Evolutionary conservation across 2,888 invertebrate genomes (phyloP), one percentile per base, ranked within the genome.

Genomic region (Drosophila barbarae): DNA sequence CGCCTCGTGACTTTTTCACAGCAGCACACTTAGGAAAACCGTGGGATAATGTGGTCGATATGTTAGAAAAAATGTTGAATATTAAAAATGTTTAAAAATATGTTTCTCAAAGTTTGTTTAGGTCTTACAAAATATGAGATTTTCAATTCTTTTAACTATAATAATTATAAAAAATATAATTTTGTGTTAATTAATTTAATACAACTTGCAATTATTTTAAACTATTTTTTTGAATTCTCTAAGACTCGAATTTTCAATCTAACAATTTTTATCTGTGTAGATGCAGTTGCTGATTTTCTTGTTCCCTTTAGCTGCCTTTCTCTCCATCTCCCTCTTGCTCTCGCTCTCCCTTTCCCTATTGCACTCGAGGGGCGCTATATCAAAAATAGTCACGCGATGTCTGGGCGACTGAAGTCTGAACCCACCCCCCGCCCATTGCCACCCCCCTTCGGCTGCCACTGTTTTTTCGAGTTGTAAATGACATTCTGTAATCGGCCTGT

Each of bases 311-410:
- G 32, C 35, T 52, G 50, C 23, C 38, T 73, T 61, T 59, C 61
- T 57, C 49, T 69, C 38, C 18, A 61, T 64, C 52, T 71, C 44
- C 15, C 46, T 46, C 13, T 42, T 41, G 35, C 44, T 28, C 42
- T 34, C 8, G 18, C 35, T 69, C 54, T 60, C 51, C 53, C 55
- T 70, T 39, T 39, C 50, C 18, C 41, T 47, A 54, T 32, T 28
- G 42, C 18, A 39, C 38, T 32, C 12, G 38, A 13, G 12, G 44
- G 46, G 34, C 35, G 38, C 65, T 53, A 50, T 41, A 50, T 57
- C 64, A 44, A 59, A 76, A 68, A 74, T 70, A 76, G 76, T 80
- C 80, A 80, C 79, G 75, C 82, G 79, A 82, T 70, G 60, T 74
- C 68, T 69, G 68, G 58, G 50, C 47, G 34, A 26, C 34, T 39